Base-by-base conservation (phyloP, 2,113 vertebrate species). In the Corythornis madagascariensis region DNA sequence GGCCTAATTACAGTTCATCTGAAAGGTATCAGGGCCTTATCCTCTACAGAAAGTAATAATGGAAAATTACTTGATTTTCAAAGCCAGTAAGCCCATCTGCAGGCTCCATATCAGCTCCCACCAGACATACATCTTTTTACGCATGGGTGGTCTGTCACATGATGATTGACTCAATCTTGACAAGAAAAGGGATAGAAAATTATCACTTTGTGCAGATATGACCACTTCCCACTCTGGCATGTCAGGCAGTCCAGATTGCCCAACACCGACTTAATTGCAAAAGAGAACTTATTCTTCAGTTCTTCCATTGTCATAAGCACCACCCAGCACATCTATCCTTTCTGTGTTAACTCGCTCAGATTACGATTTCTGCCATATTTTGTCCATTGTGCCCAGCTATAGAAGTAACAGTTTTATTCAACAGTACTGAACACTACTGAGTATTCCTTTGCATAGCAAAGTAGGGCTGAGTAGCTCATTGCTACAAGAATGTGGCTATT, bases 101-200 rank as follows among this genome's bases (percentile, higher is more conserved):
- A 74, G 72, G 60, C 89, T 80, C 75, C 70, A 4, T 94, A 95
- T 95, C 94, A 56, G 88, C 79, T 95, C 75, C 56, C 0, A 1
- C 72, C 93, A 95, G 88, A 91, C 90, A 67, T 56, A 40, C 21
- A 89, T 85, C 38, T 88, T 86, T 89, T 92, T 83, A 92, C 79
- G 80, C 75, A 71, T 47, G 88, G 90, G 85, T 91, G 85, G 92
- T 88, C 82, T 91, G 93, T 92, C 94, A 88, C 52, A 83, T 77
- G 85, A 59, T 94, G 90, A 92, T 88, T 92, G 90, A 90, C 79
- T 94, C 79, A 83, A 83, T 94, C 90, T 95, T 90, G 93, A 91
- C 88, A 94, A 91, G 93, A 50, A 89, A 93, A 89, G 26, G 64
- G 40, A 92, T 92, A 83, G 82, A 86, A 94, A 95, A 83, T 80